phyloP scores from a whole-genome alignment of 2,888 invertebrate genomes.

The Diarsia brunnea region DNA sequence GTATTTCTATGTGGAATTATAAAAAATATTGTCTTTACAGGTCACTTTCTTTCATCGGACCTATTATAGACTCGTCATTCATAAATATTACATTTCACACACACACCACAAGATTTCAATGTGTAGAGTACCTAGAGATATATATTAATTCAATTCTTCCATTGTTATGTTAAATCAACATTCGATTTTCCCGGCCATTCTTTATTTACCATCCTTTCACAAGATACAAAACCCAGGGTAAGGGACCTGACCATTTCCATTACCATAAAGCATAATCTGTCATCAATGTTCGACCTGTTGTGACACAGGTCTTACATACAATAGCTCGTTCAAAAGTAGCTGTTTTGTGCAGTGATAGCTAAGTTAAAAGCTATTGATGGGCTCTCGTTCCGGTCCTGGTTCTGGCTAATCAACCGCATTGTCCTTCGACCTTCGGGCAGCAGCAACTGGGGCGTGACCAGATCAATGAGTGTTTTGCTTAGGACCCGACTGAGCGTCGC shows the following conservation, averaged over 20 bases:
- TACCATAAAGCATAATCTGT: not conserved
- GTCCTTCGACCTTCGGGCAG: conserved; percentile 71
- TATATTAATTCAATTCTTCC: not conserved
- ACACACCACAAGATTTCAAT: not conserved
- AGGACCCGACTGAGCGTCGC: conserved; percentile 42
- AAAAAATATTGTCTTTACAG: not conserved
- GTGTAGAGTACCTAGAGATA: not conserved
- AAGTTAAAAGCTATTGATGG: conserved; percentile 46
- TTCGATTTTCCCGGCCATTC: conserved; percentile 9
- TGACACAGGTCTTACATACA: not conserved
- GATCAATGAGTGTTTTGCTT: conserved; percentile 51
- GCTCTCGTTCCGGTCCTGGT: conserved; percentile 71
- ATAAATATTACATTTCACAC: not conserved
- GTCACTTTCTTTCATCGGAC: not conserved
- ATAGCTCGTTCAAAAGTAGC: conserved; percentile 22
- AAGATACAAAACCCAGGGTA: not conserved
- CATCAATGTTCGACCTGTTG: not conserved
- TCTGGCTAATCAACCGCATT: conserved; percentile 63
- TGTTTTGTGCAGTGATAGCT: conserved; percentile 40
- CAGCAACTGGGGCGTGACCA: conserved; percentile 67
- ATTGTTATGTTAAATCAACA: conserved; percentile 6
- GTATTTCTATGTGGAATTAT: not conserved
- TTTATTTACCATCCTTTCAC: conserved; percentile 1
- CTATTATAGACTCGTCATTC: not conserved
- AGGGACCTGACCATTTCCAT: conserved; percentile 19